Base-by-base conservation (phyloP, 2,888 invertebrate species). In the Uloborus plumipes region DNA sequence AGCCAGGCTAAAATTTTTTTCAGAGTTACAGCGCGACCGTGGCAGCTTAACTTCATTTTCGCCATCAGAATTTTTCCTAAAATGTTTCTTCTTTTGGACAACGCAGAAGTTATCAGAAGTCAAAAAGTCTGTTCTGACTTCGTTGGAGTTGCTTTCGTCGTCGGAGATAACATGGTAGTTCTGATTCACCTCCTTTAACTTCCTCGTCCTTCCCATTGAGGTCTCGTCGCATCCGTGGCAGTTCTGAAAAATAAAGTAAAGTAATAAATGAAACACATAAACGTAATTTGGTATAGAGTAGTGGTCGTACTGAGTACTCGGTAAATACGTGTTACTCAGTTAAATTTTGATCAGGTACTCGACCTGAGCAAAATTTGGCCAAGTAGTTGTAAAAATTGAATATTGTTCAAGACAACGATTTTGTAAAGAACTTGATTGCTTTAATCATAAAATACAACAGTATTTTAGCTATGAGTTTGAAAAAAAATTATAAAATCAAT, bases 161-260 rank as follows among this genome's bases (percentile, higher is more conserved):
- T 64, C 58, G 11, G 62, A 65, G n/a, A 58, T 62, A 22, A 31
- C 39, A 7, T 70, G 47, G 7, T 18, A 47, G 31, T 31, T 53
- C 49, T 73, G 58, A 51, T 55, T 64, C 64, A 62, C 62, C 55
- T 31, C 64, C 39, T 81, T 74, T 62, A 18, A 20, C 49, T 64
- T 81, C 51, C 69, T 71, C 50, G 74, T 81, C 70, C 69, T 81
- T 74, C 80, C 80, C 80, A 81, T 81, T 58, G 39, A 64, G 64
- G 47, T 47, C 47, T 9, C 49, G 26, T 66, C 74, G 69, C 80
- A 81, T 70, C 20, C 50, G 59, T 20, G 26, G 50, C 14, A 62
- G 26, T 22, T 49, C 80, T 74, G 49, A 16, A 53, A 53, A 18
- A 65, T 55, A n/a, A 18, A 51, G 39, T 39, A 18, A 66, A 14